Evolutionary conservation across 2,888 invertebrate genomes (phyloP).

Genomic region (Volucella inanis): DNA sequence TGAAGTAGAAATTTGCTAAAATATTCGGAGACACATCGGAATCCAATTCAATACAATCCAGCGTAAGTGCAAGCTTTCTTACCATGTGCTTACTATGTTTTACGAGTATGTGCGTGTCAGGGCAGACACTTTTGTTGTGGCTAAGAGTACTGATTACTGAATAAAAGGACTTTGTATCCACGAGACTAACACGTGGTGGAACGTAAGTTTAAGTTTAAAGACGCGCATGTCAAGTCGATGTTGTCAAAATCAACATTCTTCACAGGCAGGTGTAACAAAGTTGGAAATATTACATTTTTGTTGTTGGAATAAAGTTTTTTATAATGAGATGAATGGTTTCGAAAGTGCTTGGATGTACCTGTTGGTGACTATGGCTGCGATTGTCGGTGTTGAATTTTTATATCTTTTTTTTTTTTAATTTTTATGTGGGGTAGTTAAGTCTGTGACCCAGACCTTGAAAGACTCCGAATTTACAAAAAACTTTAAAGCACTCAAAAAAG

Average conservation of each 20-base stretch:
- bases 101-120: slow-evolving; percentile 10
- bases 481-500: not conserved
- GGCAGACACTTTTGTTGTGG: not conserved
- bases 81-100: slow-evolving; percentile 2
- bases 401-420: not conserved
- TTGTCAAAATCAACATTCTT: too few species aligned
- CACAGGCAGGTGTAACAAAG: too few species aligned
- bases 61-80: slow-evolving; percentile 53
- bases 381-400: not conserved
- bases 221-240: slow-evolving; percentile 50
- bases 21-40: not conserved
- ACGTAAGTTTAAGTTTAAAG: slow-evolving; percentile 52
- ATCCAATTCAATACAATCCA: slow-evolving; percentile 13
- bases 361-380: slow-evolving; percentile 8
- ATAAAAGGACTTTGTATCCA: slow-evolving; percentile 57
- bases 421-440: not conserved
- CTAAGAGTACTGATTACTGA: not conserved
- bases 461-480: not conserved
- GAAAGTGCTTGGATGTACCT: slow-evolving; percentile 31
- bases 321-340: slow-evolving; percentile 26
- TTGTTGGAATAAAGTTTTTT: not conserved
- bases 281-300: too few species aligned
- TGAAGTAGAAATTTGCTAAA: slow-evolving; percentile 49
- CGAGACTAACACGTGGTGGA: slow-evolving; percentile 60
- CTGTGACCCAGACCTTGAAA: slow-evolving; percentile 21